Evolutionary conservation across 1,140 invertebrate species (phyloP).

Genomic region (Calephelis virginiensis): DNA sequence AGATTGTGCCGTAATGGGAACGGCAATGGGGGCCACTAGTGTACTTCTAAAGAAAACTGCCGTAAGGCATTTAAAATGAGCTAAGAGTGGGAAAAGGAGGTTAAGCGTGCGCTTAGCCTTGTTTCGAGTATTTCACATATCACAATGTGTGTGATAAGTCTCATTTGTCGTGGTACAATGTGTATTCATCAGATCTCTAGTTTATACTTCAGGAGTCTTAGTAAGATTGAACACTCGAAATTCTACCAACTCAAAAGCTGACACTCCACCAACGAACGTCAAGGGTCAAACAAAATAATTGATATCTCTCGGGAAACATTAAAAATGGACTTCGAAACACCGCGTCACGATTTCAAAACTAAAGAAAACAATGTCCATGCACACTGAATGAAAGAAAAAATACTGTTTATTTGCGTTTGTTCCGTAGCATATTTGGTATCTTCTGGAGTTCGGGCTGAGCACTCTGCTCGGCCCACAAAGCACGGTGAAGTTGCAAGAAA

Average conservation of each 20-base stretch:
- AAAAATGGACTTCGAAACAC: too few species aligned
- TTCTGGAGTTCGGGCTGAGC: too few species aligned
- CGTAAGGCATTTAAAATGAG: constrained; percentile 17
- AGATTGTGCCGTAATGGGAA: background rate
- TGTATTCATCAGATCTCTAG: background rate
- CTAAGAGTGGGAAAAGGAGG: constrained; percentile 11
- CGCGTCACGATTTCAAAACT: too few species aligned
- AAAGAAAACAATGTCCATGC: too few species aligned
- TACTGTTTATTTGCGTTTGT: too few species aligned
- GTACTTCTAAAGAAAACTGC: constrained; percentile 10
- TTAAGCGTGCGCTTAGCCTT: constrained; percentile 14
- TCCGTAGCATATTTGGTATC: too few species aligned
- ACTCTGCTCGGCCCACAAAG: too few species aligned
- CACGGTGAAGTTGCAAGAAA: too few species aligned
- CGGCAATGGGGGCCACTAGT: constrained; percentile 10
- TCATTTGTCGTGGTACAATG: background rate
- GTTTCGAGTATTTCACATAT: background rate
- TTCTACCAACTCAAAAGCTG: background rate
- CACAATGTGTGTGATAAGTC: constrained; percentile 9
- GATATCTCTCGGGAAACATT: too few species aligned
- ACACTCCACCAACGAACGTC: background rate
- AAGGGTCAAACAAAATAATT: too few species aligned
- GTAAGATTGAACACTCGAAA: background rate
- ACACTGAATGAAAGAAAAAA: too few species aligned
- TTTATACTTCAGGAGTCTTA: background rate